phyloP scores from a whole-genome alignment of 1,140 invertebrate species.

The Cyclina sinensis region DNA sequence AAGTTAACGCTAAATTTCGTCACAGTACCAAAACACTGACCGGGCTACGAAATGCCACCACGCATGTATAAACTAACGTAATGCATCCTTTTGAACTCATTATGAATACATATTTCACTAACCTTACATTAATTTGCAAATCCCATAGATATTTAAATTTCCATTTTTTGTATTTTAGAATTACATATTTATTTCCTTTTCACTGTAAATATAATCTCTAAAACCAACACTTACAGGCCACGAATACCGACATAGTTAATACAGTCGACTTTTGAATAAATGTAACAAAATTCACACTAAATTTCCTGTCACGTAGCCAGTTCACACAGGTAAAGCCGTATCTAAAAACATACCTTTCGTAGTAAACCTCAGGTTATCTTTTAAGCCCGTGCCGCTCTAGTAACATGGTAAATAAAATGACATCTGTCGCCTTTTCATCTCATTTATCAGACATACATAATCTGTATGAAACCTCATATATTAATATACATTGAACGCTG shows the following conservation, averaged over 20 bases:
- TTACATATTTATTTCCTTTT: slow-evolving; percentile 29
- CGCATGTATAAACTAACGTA: background rate
- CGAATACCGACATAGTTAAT: background rate
- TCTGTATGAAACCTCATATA: slow-evolving; percentile 1
- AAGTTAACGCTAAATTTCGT: no score
- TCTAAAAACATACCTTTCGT: slow-evolving; percentile 27
- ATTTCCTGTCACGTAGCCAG: slow-evolving; percentile 12
- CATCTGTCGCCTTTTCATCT: slow-evolving; percentile 13
- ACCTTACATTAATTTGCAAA: background rate
- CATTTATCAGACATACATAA: background rate
- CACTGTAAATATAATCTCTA: slow-evolving; percentile 3
- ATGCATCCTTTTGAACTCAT: background rate
- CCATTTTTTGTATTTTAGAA: background rate
- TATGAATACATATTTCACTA: background rate
- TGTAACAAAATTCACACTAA: slow-evolving; percentile 6
- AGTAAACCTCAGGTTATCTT: background rate
- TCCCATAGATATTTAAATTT: background rate
- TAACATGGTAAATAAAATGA: slow-evolving; percentile 4
- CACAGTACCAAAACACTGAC: background rate
- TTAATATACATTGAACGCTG: background rate
- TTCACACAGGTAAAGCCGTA: background rate
- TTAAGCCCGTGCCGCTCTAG: background rate
- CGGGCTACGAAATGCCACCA: background rate
- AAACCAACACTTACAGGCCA: background rate
- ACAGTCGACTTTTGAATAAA: background rate